A percentile compares a stretch with the other conserved stretches of the same genome.
Evolutionary conservation across 2,113 vertebrate species (phyloP).

Genomic region (Barbus barbus): DNA sequence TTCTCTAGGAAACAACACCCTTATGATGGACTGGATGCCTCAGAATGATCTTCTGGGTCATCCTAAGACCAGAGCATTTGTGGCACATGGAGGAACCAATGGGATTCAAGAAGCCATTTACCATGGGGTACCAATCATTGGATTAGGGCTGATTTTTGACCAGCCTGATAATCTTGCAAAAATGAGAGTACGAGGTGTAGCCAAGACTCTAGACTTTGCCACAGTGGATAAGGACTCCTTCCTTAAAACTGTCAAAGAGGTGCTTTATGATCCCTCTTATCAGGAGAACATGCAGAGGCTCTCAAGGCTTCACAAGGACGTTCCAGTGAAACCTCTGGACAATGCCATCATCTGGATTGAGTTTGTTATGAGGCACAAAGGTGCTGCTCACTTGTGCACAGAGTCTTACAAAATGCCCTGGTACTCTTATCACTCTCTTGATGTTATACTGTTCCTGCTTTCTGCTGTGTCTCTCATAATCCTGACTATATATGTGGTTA

Average conservation of each 20-base stretch:
- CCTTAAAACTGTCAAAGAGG: conserved; percentile 41
- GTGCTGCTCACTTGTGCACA: conserved; percentile 49
- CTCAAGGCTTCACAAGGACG: conserved; percentile 49
- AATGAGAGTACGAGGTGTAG: conserved; percentile 50
- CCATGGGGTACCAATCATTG: conserved; percentile 49
- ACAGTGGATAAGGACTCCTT: conserved; percentile 50
- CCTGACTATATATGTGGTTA: neutral
- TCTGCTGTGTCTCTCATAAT: conserved; percentile 20
- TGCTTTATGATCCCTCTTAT: conserved; percentile 48
- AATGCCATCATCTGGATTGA: conserved; percentile 54
- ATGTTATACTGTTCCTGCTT: conserved; percentile 45
- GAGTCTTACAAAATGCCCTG: conserved; percentile 52
- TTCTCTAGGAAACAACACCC: conserved; percentile 51
- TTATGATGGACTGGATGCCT: conserved; percentile 57
- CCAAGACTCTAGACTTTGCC: conserved; percentile 47
- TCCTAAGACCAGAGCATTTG: conserved; percentile 50
- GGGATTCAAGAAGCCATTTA: conserved; percentile 56
- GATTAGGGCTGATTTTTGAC: conserved; percentile 53
- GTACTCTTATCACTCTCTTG: conserved; percentile 49
- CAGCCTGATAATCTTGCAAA: conserved; percentile 53
- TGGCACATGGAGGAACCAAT: conserved; percentile 55
- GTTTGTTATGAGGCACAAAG: conserved; percentile 45
- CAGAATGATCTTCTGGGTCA: conserved; percentile 58
- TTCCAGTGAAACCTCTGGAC: conserved; percentile 48
- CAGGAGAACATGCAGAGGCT: conserved; percentile 53